These are phyloP conservation scores for Irena cyanogastra DNA, from an alignment of 2,113 vertebrate genomes.

Conservation along the genomic window DNA sequence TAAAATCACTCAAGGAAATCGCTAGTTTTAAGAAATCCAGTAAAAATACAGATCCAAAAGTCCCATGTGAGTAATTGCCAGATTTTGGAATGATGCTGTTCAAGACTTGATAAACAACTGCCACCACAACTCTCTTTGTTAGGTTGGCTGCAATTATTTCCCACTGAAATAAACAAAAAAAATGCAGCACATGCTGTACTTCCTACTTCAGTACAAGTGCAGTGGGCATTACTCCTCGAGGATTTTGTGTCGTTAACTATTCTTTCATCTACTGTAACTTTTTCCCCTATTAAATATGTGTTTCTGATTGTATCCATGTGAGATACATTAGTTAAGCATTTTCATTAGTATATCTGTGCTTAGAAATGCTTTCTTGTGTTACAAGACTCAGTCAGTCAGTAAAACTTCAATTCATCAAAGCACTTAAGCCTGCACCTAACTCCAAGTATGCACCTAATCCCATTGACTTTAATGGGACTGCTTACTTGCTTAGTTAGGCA, in stretches of 20 bases:
- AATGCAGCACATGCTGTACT: background rate
- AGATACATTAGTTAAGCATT: background rate
- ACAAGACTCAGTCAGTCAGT: background rate
- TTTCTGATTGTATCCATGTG: background rate
- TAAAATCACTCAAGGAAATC: background rate
- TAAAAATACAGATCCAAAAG: background rate
- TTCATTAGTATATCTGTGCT: background rate
- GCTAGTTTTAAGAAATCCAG: background rate
- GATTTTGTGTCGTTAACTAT: background rate
- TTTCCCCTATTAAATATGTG: background rate
- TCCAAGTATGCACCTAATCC: constrained; percentile 1
- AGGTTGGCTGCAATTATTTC: background rate
- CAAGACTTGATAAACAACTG: background rate
- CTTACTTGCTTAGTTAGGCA: constrained; percentile 28
- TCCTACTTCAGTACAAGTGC: background rate
- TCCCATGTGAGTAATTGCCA: background rate
- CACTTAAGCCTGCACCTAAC: background rate
- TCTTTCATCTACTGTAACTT: background rate
- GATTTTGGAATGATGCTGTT: background rate
- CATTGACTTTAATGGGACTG: background rate
- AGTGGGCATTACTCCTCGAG: background rate
- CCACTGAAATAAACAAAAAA: background rate
- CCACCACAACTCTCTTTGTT: background rate
- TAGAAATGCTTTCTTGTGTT: background rate
- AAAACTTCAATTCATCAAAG: constrained; percentile 12